These are phyloP conservation scores for Patella depressa DNA, from an alignment of 2,888 invertebrate genomes.

Conservation along the genomic window DNA sequence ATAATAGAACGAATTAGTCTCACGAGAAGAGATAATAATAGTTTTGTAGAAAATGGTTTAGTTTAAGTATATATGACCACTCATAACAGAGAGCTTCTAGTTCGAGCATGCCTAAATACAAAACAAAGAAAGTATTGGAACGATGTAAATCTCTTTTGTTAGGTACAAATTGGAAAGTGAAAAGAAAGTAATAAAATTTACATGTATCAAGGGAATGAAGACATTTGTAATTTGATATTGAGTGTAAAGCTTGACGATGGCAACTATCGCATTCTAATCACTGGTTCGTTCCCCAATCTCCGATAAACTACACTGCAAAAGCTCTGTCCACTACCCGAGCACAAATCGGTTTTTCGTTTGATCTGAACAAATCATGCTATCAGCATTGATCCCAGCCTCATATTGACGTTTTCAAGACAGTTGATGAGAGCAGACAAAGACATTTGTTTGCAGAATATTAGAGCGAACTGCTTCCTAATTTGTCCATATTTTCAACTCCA, in stretches of 20 bases:
- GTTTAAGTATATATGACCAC: too few species aligned
- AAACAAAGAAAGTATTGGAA: too few species aligned
- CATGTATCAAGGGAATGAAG: background rate
- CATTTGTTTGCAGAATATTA: constrained; percentile 13
- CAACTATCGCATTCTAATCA: too few species aligned
- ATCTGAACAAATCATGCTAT: constrained; percentile 2
- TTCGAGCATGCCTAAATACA: too few species aligned
- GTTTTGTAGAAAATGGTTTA: too few species aligned
- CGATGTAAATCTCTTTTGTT: too few species aligned
- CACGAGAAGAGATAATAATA: too few species aligned
- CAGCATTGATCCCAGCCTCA: background rate
- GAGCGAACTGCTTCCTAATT: constrained; percentile 10
- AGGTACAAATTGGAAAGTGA: background rate
- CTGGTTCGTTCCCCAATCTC: background rate
- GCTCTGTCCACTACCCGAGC: background rate
- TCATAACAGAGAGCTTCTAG: too few species aligned
- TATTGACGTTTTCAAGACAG: constrained; percentile 10
- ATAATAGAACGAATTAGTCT: too few species aligned
- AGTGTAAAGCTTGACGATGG: too few species aligned
- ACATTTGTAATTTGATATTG: background rate
- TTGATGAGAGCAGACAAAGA: constrained; percentile 9
- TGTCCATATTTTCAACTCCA: constrained; percentile 9
- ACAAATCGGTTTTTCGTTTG: background rate
- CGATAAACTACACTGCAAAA: constrained; percentile 1
- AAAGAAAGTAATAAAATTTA: background rate